Conservation (phyloP, 2,113 vertebrate species). For the Myrmophylax atrothorax region DNA sequence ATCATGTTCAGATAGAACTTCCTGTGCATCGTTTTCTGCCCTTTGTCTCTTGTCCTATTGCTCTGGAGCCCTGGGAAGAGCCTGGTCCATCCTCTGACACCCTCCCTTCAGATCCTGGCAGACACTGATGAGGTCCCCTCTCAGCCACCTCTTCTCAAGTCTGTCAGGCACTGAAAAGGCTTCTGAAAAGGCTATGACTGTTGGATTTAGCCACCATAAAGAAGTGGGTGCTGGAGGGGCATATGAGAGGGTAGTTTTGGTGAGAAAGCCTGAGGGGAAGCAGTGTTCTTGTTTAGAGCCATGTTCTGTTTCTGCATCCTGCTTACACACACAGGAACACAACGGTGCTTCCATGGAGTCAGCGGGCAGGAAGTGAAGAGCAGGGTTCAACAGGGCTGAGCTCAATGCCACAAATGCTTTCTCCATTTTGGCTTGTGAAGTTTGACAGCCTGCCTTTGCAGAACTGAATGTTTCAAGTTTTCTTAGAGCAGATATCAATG, state of each 20-base stretch:
- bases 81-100: neutral
- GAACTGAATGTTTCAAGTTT: neutral
- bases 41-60: neutral
- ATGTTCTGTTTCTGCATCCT: neutral
- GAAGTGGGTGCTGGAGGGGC: neutral
- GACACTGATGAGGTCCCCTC: neutral
- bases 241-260: neutral
- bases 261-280: neutral
- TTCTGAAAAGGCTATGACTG: neutral
- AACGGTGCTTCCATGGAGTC: neutral
- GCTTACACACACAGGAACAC: neutral
- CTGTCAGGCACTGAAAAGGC: neutral
- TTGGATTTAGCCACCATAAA: neutral
- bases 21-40: neutral
- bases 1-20: neutral
- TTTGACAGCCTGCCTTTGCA: neutral
- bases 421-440: neutral
- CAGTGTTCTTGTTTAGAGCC: neutral
- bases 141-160: neutral
- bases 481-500: fast-evolving
- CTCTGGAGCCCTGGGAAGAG: neutral
- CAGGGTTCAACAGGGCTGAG: neutral
- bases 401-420: neutral
- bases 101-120: neutral
- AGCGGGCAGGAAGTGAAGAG: neutral